Percentiles rank a stretch among this genome's conserved stretches.
phyloP scores from a whole-genome alignment of 2,113 vertebrate species.

The Mesitornis unicolor region DNA sequence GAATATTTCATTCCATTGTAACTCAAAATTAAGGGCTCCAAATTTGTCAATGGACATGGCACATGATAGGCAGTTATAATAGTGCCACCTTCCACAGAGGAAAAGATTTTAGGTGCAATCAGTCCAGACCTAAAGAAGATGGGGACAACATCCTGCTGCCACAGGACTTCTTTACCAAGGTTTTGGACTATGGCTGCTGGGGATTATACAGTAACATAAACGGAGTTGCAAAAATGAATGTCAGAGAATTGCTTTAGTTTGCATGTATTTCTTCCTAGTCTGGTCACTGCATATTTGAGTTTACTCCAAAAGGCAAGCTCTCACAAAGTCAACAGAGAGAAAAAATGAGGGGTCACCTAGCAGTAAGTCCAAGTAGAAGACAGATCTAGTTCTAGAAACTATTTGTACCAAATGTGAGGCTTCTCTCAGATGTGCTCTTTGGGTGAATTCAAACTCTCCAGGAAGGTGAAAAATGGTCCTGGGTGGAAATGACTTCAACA shows the following conservation, averaged over 20 bases:
- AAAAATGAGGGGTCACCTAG: not conserved
- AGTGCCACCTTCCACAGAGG: not conserved
- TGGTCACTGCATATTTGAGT: not conserved
- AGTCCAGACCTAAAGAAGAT: not conserved
- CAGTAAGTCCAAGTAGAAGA: not conserved
- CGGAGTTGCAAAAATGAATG: not conserved
- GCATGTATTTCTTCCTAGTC: not conserved
- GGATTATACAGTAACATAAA: not conserved
- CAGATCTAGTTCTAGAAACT: not conserved
- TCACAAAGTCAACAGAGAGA: not conserved
- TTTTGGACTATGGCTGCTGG: not conserved
- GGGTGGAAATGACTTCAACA: not conserved
- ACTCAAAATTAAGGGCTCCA: not conserved
- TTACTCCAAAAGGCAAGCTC: not conserved
- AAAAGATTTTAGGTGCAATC: not conserved
- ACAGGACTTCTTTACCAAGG: not conserved
- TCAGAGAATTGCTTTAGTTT: not conserved
- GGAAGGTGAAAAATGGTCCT: not conserved
- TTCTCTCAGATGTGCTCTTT: not conserved
- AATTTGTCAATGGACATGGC: not conserved
- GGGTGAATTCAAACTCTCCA: not conserved
- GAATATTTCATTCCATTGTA: not conserved
- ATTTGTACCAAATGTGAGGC: not conserved
- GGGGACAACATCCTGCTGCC: not conserved
- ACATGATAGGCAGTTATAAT: not conserved